Percentiles rank a stretch among this genome's conserved stretches.
phyloP scores from a whole-genome alignment of 2,888 invertebrate species.

The Listrodromus nycthemerus region DNA sequence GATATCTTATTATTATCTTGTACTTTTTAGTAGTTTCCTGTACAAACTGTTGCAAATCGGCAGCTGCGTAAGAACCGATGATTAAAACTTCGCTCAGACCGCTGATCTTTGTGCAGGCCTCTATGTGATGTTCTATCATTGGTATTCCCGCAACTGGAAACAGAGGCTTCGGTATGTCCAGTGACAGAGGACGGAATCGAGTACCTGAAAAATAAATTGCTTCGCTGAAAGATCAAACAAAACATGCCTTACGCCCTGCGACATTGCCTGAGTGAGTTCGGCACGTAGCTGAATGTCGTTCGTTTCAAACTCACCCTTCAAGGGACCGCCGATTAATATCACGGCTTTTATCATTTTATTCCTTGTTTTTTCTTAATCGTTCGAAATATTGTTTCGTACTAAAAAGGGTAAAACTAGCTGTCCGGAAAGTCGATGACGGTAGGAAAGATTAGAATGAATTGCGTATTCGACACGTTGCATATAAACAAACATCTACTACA shows the following conservation, averaged over 20 bases:
- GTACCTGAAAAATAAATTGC: slow-evolving; percentile 89
- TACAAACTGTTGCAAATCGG: slow-evolving; percentile 94
- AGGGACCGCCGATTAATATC: slow-evolving; percentile 96
- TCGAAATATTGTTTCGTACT: slow-evolving; percentile 1
- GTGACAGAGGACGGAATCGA: slow-evolving; percentile 96
- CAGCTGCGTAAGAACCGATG: slow-evolving; percentile 95
- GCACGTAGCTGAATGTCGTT: neutral
- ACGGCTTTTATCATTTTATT: slow-evolving; percentile 91
- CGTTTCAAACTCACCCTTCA: slow-evolving; percentile 89
- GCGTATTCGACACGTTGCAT: slow-evolving; percentile 52
- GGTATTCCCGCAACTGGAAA: slow-evolving; percentile 99
- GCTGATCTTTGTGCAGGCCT: slow-evolving; percentile 93
- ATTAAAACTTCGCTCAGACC: slow-evolving; percentile 96
- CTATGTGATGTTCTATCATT: slow-evolving; percentile 98
- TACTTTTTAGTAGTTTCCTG: slow-evolving; percentile 88
- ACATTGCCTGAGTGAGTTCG: no score
- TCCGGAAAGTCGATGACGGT: neutral
- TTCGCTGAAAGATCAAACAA: neutral
- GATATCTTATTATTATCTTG: slow-evolving; percentile 88
- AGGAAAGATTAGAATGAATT: slow-evolving; percentile 32
- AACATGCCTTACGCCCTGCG: no score
- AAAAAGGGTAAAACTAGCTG: neutral
- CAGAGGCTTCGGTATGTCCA: slow-evolving; percentile 98
- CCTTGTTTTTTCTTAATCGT: slow-evolving; percentile 38
- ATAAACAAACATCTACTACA: slow-evolving; percentile 38